These are phyloP conservation scores for Beroe forskalii DNA, from an alignment of 37 sponge, comb jelly and placozoan species.

Conservation along the genomic window DNA sequence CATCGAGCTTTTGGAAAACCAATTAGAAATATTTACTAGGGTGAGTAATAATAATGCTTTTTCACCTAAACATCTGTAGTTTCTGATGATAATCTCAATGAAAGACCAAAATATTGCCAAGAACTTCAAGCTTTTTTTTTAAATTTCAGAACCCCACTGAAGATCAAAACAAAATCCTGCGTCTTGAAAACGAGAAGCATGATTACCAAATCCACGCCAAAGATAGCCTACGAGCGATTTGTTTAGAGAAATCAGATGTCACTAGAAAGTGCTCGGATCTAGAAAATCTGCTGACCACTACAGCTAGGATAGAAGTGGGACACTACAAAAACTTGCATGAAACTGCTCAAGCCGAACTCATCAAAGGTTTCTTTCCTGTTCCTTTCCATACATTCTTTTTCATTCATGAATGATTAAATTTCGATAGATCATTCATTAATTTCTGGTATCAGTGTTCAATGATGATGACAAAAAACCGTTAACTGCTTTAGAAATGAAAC, in stretches of 20 bases:
- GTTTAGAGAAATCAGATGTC: slow-evolving; percentile 43
- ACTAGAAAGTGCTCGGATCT: slow-evolving; percentile 24
- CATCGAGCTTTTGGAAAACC: slow-evolving; percentile 92
- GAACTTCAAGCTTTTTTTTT: no score
- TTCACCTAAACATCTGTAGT: no score
- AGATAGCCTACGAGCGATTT: slow-evolving; percentile 43
- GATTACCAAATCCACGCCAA: slow-evolving; percentile 60
- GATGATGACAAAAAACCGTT: no score
- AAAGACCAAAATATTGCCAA: no score
- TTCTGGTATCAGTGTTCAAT: no score
- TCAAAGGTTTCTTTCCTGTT: slow-evolving; percentile 4
- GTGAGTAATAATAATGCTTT: slow-evolving; percentile 67
- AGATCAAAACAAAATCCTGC: slow-evolving; percentile 36
- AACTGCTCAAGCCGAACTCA: slow-evolving; percentile 7
- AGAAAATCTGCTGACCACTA: slow-evolving; percentile 23
- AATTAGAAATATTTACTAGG: slow-evolving; percentile 83
- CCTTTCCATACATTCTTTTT: no score
- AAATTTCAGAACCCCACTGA: slow-evolving; percentile 63
- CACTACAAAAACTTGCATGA: slow-evolving; percentile 44
- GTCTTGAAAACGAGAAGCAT: slow-evolving; percentile 41
- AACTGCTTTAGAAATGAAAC: no score
- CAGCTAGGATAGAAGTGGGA: slow-evolving; percentile 40
- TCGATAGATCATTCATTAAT: no score
- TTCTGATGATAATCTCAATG: no score
- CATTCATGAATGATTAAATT: no score